phyloP scores from a whole-genome alignment of 2,113 vertebrate genomes.

The Sterna hirundo region DNA sequence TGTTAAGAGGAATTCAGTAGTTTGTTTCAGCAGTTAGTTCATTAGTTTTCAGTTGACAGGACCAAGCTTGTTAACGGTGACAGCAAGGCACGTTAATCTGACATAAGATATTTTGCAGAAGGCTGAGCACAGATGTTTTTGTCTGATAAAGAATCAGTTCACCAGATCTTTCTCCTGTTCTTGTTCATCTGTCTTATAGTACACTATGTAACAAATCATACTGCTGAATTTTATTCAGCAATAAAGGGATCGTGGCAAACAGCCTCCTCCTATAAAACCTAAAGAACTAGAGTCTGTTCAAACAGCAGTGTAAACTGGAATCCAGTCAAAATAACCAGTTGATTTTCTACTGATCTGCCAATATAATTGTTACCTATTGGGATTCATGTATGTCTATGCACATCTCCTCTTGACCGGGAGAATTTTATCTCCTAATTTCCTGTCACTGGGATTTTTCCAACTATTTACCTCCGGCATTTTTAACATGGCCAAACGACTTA shows the following conservation, averaged over 20 bases:
- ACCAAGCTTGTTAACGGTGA: neutral
- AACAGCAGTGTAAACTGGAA: neutral
- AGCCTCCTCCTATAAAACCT: neutral
- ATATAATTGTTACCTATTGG: neutral
- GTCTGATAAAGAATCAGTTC: neutral
- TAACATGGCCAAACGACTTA: neutral
- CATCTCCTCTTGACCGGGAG: neutral
- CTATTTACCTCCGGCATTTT: neutral
- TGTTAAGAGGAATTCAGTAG: neutral
- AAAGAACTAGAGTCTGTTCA: neutral
- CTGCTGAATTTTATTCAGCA: neutral
- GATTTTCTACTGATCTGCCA: neutral
- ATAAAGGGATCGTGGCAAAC: neutral
- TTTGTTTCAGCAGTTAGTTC: neutral
- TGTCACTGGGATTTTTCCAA: neutral
- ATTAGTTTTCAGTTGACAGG: neutral
- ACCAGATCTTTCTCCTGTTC: neutral
- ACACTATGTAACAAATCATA: neutral
- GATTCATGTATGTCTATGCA: neutral
- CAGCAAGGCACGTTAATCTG: neutral
- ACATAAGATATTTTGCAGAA: neutral
- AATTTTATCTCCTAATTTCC: neutral
- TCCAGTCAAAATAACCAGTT: neutral
- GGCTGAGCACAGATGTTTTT: neutral
- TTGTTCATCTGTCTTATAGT: accelerated